Evolutionary conservation across 37 sponge, comb jelly and placozoan species (phyloP), one percentile per base, ranked within the genome.

Genomic region (Hexactinellida sp.): DNA sequence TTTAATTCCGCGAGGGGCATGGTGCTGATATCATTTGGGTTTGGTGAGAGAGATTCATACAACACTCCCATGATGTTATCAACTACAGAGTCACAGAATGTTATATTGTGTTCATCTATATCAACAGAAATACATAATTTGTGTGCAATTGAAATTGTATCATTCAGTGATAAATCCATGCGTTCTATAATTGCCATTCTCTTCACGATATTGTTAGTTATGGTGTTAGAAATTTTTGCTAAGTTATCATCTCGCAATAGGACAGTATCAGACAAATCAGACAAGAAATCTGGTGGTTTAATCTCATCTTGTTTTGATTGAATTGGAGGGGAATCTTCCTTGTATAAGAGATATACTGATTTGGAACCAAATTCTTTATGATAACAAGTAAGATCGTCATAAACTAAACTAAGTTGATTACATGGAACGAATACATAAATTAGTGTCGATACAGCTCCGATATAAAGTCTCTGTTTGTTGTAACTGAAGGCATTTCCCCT

Each of bases 401-500:
- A n/a, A n/a, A n/a, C n/a, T n/a, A n/a, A n/a, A 41, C 13, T 13
- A 41, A 5, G 13, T 16, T 16, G 47, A 41, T 41, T 41, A 13
- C 5, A 16, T 16, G 47, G 47, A 13, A 41, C 13, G 47, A 41
- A 41, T 16, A 41, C 13, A 41, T 41, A 41, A 41, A 41, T 41
- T 13, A 41, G 13, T 41, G 47, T 41, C 5, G 47, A 41, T 16
- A 41, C 47, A 41, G 5, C 47, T 41, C 10, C 5, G 47, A 88
- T 24, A 0, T 84, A 88, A 3, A 36, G 19, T 10, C 54, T 24
- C 54, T 88, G 88, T 36, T 16, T 54, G 0, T 23, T 0, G 10
- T 41, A 37, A 24, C 54, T 54, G 0, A 36, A 38, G 3, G 84
- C 84, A 84, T 88, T 55, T n/a, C 88, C 88, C 55, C 41, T 83